Base-by-base conservation (phyloP, 1,140 invertebrate genomes). In the Bombus breviceps region DNA sequence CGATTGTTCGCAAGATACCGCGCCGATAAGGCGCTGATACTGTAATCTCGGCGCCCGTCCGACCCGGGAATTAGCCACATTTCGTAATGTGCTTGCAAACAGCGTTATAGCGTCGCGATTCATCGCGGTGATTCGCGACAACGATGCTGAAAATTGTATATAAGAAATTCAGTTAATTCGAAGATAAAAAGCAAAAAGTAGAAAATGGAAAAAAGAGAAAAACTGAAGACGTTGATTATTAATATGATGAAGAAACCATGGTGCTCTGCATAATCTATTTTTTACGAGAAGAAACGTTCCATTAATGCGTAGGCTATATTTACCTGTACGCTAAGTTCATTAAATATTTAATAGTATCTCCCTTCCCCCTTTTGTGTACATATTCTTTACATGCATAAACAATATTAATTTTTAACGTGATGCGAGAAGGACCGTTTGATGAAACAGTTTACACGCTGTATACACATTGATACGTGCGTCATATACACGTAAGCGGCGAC, bases 211-310 rank as follows among this genome's bases (percentile, higher is more conserved):
- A 32, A 34, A 12, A 47, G 10, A 34, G 37, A 82, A 34, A 32
- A 53, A 43, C 5, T 43, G 15, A 69, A 25, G 73, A 76, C 64
- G 43, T 57, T 18, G 43, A 53, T 22, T 53, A 83, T 12, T 34
- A 79, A n/a, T n/a, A 72, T 1, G 75, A 79, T 59, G 71, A 85
- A 72, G 34, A 84, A 90, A 90, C 87, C 86, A 92, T 92, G 92
- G 92, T 92, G 92, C 91, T 92, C 91, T 91, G 91, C 91, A 92
- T 89, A 81, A 83, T 91, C 89, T 89, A 91, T 91, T 91, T 92
- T 92, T 90, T 91, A 91, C 85, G 87, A 90, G 81, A 91, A 89
- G 75, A 91, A 92, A 92, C 89, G 91, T 92, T 92, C 91, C 90
- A 90, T 89, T 92, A 91, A 91, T 91, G 89, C 88, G 73, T 92